Evolutionary conservation across 2,888 invertebrate genomes (phyloP).

Genomic region (Acanthoscelides obtectus): DNA sequence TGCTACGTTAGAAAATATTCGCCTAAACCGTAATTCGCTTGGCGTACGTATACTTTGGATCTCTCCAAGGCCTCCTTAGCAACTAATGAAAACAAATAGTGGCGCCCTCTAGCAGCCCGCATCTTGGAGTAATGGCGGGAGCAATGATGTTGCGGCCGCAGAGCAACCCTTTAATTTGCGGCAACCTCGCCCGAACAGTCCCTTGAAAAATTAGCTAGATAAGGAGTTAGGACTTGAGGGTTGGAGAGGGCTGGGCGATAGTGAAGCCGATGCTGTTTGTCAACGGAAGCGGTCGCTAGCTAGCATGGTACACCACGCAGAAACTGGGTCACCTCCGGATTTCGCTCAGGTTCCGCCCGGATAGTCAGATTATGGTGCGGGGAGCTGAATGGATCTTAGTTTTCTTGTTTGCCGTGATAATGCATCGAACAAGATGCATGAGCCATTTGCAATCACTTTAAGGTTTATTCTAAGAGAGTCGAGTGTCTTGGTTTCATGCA

Average conservation of each 20-base stretch:
- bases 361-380: neutral
- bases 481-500: too few species aligned
- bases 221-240: slow-evolving; percentile 12
- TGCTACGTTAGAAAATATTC: too few species aligned
- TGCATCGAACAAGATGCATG: too few species aligned
- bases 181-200: neutral
- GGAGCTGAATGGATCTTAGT: neutral
- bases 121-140: neutral
- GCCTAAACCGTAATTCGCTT: too few species aligned
- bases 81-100: neutral
- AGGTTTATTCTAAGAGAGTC: too few species aligned
- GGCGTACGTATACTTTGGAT: neutral
- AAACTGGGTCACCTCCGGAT: neutral
- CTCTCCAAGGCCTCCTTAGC: neutral
- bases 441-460: too few species aligned
- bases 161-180: slow-evolving; percentile 6
- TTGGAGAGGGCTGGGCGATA: slow-evolving; percentile 10
- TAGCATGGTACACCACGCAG: neutral
- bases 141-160: slow-evolving; percentile 5
- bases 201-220: slow-evolving; percentile 20
- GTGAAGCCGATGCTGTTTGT: slow-evolving; percentile 10
- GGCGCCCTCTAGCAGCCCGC: neutral
- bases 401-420: neutral
- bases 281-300: slow-evolving; percentile 1
- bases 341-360: neutral